phyloP scores from a whole-genome alignment of 2,888 invertebrate species.

The Malthinus flaveolus region DNA sequence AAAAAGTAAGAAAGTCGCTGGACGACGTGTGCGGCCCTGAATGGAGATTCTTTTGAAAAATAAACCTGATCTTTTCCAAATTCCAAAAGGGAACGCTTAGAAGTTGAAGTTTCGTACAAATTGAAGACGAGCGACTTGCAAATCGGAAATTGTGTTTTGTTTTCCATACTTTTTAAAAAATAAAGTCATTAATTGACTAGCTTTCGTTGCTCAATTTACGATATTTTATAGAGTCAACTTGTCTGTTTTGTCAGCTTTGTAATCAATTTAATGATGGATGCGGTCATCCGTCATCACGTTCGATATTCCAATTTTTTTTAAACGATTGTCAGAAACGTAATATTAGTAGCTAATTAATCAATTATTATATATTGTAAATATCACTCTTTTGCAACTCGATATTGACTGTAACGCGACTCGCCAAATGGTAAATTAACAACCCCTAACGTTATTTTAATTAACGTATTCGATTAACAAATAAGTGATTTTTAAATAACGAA shows the following conservation, averaged over 20 bases:
- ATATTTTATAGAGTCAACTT: neutral
- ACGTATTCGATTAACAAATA: constrained; percentile 6
- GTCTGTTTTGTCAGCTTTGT: neutral
- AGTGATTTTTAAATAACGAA: constrained; percentile 2
- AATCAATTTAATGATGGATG: constrained; percentile 36
- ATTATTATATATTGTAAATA: constrained; percentile 21
- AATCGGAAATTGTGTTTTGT: too few relatives aligned
- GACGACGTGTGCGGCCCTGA: too few relatives aligned
- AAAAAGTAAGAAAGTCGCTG: too few relatives aligned
- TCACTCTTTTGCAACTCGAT: constrained; percentile 18
- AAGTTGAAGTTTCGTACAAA: too few relatives aligned
- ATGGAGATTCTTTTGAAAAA: too few relatives aligned
- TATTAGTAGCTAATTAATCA: constrained; percentile 45
- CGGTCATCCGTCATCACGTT: constrained; percentile 45
- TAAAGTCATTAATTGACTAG: neutral
- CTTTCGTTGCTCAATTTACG: neutral
- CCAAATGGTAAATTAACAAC: constrained; percentile 1
- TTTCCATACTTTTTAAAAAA: constrained; percentile 1
- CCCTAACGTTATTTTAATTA: constrained; percentile 3
- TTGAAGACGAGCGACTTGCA: neutral
- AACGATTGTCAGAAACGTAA: constrained; percentile 38
- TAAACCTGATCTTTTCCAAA: too few relatives aligned
- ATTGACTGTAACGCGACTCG: constrained; percentile 15
- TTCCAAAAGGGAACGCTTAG: too few relatives aligned
- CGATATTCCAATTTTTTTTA: constrained; percentile 42